phyloP scores from a whole-genome alignment of 2,888 invertebrate genomes.

The Agapostemon virescens region DNA sequence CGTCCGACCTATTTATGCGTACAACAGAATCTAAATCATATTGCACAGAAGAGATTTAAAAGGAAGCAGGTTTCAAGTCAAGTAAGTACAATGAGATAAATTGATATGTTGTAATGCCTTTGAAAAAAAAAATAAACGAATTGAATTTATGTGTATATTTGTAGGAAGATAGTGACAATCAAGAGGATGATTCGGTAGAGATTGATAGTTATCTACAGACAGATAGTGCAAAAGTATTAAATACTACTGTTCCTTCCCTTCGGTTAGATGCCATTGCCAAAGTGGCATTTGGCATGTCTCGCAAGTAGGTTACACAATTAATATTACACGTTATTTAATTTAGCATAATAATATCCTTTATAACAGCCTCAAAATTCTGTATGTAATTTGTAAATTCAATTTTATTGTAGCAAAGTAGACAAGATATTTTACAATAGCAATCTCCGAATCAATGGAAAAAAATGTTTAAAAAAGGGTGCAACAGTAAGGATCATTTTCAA shows the following conservation, averaged over 20 bases:
- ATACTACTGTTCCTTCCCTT: slow-evolving; percentile 85
- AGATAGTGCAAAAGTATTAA: slow-evolving; percentile 85
- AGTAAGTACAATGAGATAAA: slow-evolving; percentile 41
- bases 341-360: too few relatives aligned
- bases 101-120: slow-evolving; percentile 3
- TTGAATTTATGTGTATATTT: background rate
- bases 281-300: slow-evolving; percentile 85
- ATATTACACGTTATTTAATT: background rate
- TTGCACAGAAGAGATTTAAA: slow-evolving; percentile 45
- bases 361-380: background rate
- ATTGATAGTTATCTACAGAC: slow-evolving; percentile 81
- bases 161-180: slow-evolving; percentile 60
- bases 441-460: slow-evolving; percentile 89
- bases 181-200: slow-evolving; percentile 81
- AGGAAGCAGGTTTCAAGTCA: background rate
- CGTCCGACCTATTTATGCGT: background rate
- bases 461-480: slow-evolving; percentile 88
- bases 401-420: slow-evolving; percentile 87
- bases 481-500: slow-evolving; percentile 81
- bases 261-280: slow-evolving; percentile 88
- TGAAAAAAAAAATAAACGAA: background rate
- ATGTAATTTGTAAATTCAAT: slow-evolving; percentile 23
- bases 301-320: slow-evolving; percentile 83
- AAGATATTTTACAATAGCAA: slow-evolving; percentile 90
- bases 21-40: slow-evolving; percentile 7